Evolutionary conservation across 2,797 vertebrate genomes (phyloP).

Genomic region (Ptychadena robeensis): DNA sequence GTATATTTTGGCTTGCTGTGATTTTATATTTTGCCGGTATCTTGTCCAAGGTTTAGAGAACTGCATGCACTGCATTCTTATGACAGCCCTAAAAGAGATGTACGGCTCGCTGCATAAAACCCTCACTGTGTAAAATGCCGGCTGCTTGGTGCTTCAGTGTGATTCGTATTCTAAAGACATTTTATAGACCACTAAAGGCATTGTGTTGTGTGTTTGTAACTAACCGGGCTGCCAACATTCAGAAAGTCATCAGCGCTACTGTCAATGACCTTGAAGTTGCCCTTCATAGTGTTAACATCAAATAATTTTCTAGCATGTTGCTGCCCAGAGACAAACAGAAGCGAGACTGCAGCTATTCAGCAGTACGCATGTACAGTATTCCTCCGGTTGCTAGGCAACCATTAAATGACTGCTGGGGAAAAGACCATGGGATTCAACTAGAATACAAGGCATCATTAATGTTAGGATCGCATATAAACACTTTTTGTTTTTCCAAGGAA

Average conservation of each 20-base stretch:
- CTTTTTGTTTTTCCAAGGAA: background rate
- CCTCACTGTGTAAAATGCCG: background rate
- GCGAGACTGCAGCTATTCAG: constrained; percentile 46
- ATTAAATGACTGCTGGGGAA: constrained; percentile 39
- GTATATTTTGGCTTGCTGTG: background rate
- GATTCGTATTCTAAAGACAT: background rate
- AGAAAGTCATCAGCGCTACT: background rate
- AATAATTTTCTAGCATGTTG: constrained; percentile 5
- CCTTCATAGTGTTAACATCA: constrained; percentile 26
- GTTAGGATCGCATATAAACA: constrained; percentile 18
- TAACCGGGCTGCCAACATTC: background rate
- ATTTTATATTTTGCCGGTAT: background rate
- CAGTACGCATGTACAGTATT: constrained; percentile 56
- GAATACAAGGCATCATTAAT: constrained; percentile 36
- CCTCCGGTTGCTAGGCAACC: constrained; percentile 51
- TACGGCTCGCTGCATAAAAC: background rate
- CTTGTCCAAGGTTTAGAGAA: background rate
- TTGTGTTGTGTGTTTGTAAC: background rate
- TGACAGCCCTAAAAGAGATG: background rate
- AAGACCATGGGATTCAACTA: constrained; percentile 40
- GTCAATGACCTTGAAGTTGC: constrained; percentile 37
- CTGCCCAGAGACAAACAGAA: constrained; percentile 36
- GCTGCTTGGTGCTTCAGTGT: background rate
- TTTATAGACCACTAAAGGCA: background rate
- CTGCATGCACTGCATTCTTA: background rate